Base-by-base conservation (phyloP, 2,888 invertebrate genomes). In the Chydorus sphaericus region DNA sequence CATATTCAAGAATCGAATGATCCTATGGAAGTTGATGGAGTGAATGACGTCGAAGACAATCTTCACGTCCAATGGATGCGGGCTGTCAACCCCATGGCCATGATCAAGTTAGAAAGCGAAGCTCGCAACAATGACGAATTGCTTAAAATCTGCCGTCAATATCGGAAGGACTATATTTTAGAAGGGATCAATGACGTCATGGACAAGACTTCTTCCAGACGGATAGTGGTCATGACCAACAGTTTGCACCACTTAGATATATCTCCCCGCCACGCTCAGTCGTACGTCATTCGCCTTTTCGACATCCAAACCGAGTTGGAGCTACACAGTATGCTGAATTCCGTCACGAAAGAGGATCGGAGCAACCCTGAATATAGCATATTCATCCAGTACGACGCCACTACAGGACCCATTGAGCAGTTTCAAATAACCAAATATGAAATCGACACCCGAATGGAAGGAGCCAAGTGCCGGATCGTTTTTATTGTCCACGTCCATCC, bases 401-500 rank as follows among this genome's bases (percentile, higher is more conserved):
- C 31, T 7, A 30, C 51, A 5, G 51, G 30, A 28, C 30, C 51
- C 29, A 51, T 51, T n/a, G 30, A 51, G 31, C 51, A 51, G 30
- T 51, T 51, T 20, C 51, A 51, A 20, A 20, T 51, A n/a, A 31
- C 51, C 30, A 51, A 51, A 16, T 51, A 51, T 31, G 51, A 51
- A 31, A 10, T 51, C 8, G 51, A 51, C 6, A n/a, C 16, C 18
- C 29, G 51, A 16, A 31, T 51, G 8, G 20, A 31, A 18, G 18
- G 16, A 16, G 20, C 31, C 11, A 3, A 30, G 30, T 20, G 29
- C 51, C 29, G 51, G 8, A 20, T 51, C 28, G 11, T 51, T n/a
- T 51, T 51, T 31, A 16, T 51, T 20, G 51, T 51, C 20, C 51
- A 51, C 33, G 51, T 51, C 16, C 30, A 51, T 51, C 51, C 51